Conservation (phyloP, 1,140 invertebrate species). For the Saccostrea cuccullata region DNA sequence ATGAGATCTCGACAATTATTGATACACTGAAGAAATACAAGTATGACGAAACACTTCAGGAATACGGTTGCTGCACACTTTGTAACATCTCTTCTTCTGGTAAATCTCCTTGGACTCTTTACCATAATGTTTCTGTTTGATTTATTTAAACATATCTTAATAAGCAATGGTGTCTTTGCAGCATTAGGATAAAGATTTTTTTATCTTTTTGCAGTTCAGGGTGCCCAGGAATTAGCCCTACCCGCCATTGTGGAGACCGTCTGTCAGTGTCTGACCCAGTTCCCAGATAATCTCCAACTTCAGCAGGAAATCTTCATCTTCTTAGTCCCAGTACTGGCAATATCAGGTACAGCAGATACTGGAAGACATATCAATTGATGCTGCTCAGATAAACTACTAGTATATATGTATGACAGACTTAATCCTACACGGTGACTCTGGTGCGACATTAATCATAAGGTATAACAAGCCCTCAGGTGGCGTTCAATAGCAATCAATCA, state of each 20-base stretch:
- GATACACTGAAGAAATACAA: conserved; percentile 52
- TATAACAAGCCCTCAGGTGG: background rate
- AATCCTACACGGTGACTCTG: no score
- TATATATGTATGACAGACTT: no score
- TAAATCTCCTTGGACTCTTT: conserved; percentile 17
- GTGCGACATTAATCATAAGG: no score
- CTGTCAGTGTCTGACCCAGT: background rate
- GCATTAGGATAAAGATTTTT: no score
- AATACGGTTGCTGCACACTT: conserved; percentile 62
- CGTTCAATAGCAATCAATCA: no score
- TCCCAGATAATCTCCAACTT: conserved; percentile 7
- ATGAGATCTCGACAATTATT: conserved; percentile 49
- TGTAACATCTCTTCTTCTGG: conserved; percentile 60
- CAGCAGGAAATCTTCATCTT: background rate
- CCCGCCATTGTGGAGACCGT: background rate
- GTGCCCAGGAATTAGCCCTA: background rate
- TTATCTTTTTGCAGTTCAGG: background rate
- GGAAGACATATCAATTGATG: background rate
- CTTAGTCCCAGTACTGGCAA: background rate
- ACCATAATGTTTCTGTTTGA: background rate
- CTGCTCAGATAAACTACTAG: no score
- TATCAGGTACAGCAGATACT: background rate
- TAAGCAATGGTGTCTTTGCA: conserved; percentile 42
- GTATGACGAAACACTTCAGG: conserved; percentile 61
- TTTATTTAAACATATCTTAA: no score